Percentiles rank a stretch among this genome's conserved stretches.
Evolutionary conservation across 2,113 vertebrate species (phyloP).

Genomic region (Etia nguti): DNA sequence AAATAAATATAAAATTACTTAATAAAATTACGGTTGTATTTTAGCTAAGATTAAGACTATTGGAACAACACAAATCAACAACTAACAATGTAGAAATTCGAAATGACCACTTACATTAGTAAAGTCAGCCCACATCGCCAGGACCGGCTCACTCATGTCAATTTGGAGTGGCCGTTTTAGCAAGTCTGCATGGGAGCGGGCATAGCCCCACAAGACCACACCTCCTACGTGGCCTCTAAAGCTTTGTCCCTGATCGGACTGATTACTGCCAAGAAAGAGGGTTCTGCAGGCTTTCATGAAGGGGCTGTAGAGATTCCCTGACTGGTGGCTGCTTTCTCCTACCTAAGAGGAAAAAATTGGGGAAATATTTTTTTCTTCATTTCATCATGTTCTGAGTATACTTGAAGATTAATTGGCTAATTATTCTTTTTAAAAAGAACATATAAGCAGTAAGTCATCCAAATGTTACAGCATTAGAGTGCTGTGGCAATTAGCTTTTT

Average conservation of each 20-base stretch:
- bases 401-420: background rate
- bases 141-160: background rate
- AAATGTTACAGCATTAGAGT: background rate
- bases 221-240: slow-evolving; percentile 85
- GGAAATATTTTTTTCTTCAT: background rate
- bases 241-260: slow-evolving; percentile 68
- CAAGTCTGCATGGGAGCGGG: slow-evolving; percentile 73
- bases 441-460: background rate
- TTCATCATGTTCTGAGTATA: background rate
- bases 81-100: background rate
- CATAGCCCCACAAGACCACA: slow-evolving; percentile 74
- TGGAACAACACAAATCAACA: background rate
- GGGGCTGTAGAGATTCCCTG: slow-evolving; percentile 82
- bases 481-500: background rate
- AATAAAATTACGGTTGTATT: background rate
- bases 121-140: slow-evolving; percentile 73
- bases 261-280: slow-evolving; percentile 85
- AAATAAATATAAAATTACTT: background rate
- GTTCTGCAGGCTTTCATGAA: slow-evolving; percentile 88
- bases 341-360: slow-evolving; percentile 44
- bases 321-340: slow-evolving; percentile 75
- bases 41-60: background rate
- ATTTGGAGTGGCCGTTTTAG: slow-evolving; percentile 61
- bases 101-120: slow-evolving; percentile 41
- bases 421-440: background rate